Evolutionary conservation across 2,888 invertebrate species (phyloP).

Genomic region (Eutolmus rufibarbis): DNA sequence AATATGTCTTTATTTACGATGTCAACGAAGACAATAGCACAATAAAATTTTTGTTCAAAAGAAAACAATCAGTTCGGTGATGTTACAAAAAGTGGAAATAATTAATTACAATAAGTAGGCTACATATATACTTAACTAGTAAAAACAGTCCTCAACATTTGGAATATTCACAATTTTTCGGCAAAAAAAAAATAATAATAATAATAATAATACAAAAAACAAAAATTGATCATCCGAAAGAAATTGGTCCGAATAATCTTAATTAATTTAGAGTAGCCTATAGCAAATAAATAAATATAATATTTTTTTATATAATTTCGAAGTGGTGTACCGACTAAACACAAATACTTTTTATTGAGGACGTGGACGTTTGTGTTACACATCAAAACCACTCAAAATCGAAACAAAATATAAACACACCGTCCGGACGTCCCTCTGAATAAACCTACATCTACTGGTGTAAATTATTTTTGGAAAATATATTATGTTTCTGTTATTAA

Average conservation of each 20-base stretch:
- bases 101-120: not conserved
- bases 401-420: not conserved
- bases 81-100: constrained; percentile 17
- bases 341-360: not conserved
- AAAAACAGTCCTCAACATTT: not conserved
- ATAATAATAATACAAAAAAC: not conserved
- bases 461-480: not conserved
- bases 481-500: not conserved
- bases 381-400: not conserved
- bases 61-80: constrained; percentile 26
- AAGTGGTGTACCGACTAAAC: not conserved
- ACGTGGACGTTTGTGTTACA: not conserved
- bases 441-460: not conserved
- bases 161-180: not conserved
- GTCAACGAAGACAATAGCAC: constrained; percentile 1
- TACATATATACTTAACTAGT: not conserved
- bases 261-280: not conserved
- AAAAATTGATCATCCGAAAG: not conserved
- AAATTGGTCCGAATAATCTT: not conserved
- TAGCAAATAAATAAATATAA: not conserved
- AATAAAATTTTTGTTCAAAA: constrained; percentile 22
- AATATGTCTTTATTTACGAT: constrained; percentile 14
- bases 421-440: not conserved
- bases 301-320: not conserved
- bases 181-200: not conserved